Evolutionary conservation across 2,113 vertebrate genomes (phyloP), one percentile per base, ranked within the genome.

Genomic region (Gila orcuttii): DNA sequence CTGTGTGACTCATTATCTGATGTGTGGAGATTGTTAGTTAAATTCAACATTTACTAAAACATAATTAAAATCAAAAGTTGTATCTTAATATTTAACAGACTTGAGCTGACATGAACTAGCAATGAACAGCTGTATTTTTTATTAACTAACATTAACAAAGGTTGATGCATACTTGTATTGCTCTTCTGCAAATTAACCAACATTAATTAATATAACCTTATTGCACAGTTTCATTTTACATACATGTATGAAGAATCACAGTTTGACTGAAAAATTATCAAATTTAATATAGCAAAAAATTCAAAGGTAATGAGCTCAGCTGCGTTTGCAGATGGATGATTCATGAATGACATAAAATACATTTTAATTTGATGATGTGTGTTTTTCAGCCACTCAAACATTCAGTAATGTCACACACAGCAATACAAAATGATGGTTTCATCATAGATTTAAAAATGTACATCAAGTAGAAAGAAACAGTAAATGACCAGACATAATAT

Each of bases 381-480:
- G 10, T 19, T 21, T 39, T 21, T 71, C 68, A 36, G 19, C 33
- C 68, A 23, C 36, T 42, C 23, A 45, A 42, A 55, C n/a, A 23
- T 64, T 79, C 62, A 60, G 60, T 36, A 33, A 42, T 73, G 62
- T 78, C 33, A 25, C n/a, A 15, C 52, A 62, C 50, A 59, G 80
- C 3, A 33, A 57, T 55, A 68, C 19, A 17, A 25, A 62, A 76
- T 13, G 0, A 82, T 21, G 2, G 13, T 55, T 39, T 64, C 75
- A 28, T 25, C 62, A 17, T 74, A 85, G 19, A 33, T 42, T 74
- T 45, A 17, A 55, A 83, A 74, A 52, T 81, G 8, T 50, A 62
- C 45, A 80, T 36, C 33, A 80, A n/a, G 23, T 69, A 64, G 73
- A 77, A 83, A 79, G 7, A 15, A 25, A 39, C 0, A 6, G 57